A percentile compares a stretch with the other conserved stretches of the same genome.
Evolutionary conservation across 2,113 vertebrate genomes (phyloP).

Genomic region (Ceyx cyanopectus): DNA sequence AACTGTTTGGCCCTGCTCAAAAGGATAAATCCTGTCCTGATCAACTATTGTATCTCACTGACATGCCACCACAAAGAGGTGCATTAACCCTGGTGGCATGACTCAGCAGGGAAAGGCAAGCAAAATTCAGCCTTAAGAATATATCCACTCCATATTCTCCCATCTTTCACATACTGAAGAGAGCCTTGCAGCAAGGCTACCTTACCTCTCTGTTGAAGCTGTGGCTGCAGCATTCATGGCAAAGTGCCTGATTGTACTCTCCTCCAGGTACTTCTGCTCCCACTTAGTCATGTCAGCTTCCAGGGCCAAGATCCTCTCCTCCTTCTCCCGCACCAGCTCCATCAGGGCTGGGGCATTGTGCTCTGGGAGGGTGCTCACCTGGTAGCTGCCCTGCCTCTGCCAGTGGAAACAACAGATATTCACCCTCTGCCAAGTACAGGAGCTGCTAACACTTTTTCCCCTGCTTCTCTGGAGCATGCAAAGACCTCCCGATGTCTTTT

Average conservation of each 20-base stretch:
- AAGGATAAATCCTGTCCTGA: not conserved
- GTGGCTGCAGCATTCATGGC: conserved; percentile 84
- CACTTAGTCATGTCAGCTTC: conserved; percentile 90
- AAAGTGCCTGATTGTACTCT: conserved; percentile 87
- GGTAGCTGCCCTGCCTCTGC: conserved; percentile 81
- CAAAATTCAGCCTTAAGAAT: not conserved
- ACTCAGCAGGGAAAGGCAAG: not conserved
- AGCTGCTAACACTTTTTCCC: not conserved
- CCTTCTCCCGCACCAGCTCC: conserved; percentile 87
- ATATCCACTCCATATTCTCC: not conserved
- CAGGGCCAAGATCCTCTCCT: conserved; percentile 86
- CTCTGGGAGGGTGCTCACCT: conserved; percentile 64
- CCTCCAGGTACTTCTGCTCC: conserved; percentile 91
- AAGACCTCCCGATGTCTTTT: not conserved
- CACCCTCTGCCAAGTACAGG: not conserved
- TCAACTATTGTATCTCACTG: not conserved
- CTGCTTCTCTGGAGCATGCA: not conserved
- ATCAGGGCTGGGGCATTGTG: conserved; percentile 82
- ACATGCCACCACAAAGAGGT: fast-evolving
- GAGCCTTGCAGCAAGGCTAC: not conserved
- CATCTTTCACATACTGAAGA: not conserved
- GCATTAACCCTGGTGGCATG: fast-evolving
- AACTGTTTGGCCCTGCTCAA: not conserved
- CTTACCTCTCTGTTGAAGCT: conserved; percentile 80
- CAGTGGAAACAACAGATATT: not conserved